phyloP scores from a whole-genome alignment of 2,888 invertebrate genomes.

The Globia sparganii region DNA sequence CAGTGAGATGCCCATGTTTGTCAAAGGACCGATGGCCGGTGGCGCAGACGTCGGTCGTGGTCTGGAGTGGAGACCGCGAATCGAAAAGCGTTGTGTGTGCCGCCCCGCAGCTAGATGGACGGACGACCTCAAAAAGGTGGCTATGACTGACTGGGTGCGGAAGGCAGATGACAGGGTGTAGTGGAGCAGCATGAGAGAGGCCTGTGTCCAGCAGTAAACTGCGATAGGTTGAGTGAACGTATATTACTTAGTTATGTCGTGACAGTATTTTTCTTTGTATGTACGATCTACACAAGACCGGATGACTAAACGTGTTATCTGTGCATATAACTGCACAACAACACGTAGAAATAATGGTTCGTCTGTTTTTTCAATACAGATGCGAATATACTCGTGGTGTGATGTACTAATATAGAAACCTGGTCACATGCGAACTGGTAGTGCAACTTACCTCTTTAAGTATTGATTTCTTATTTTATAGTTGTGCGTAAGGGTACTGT shows the following conservation, averaged over 20 bases:
- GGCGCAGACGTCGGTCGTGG: no score
- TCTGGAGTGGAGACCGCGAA: no score
- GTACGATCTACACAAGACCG: not conserved
- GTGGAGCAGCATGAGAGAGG: no score
- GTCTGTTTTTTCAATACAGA: not conserved
- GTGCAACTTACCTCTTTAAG: conserved; percentile 3
- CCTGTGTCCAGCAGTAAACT: no score
- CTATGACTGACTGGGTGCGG: no score
- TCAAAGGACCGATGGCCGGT: no score
- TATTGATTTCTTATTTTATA: conserved; percentile 16
- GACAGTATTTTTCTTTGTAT: conserved; percentile 4
- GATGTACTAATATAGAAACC: conserved; percentile 3
- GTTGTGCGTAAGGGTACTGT: not conserved
- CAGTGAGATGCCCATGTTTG: no score
- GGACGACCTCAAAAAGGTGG: no score
- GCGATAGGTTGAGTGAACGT: no score
- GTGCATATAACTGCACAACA: not conserved
- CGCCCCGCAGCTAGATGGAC: no score
- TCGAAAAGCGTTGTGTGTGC: no score
- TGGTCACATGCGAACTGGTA: conserved; percentile 21
- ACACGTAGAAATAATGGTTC: not conserved
- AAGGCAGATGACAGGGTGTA: no score
- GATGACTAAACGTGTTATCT: not conserved
- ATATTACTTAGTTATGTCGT: not conserved
- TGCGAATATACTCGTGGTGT: not conserved